phyloP scores from a whole-genome alignment of 2,113 vertebrate species.

The Porphyrio hochstetteri region DNA sequence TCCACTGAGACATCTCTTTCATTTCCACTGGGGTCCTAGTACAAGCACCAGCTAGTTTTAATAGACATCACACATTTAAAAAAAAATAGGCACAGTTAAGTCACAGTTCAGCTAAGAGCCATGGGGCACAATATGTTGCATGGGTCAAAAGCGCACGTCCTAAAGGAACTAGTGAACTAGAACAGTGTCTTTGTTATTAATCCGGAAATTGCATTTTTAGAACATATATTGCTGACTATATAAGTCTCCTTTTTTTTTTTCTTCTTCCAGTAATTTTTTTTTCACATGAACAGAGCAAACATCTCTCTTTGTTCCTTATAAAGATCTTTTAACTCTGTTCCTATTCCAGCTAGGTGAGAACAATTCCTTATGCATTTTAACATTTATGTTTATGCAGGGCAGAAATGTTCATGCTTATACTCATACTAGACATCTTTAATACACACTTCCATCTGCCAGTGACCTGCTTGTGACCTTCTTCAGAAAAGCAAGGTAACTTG shows the following conservation, averaged over 20 bases:
- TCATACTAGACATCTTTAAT: not conserved
- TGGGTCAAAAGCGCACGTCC: conserved; percentile 78
- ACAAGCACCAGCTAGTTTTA: conserved; percentile 72
- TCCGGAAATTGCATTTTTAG: conserved; percentile 86
- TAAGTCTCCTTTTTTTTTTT: conserved; percentile 59
- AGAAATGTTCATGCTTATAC: not conserved
- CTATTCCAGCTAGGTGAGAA: not conserved
- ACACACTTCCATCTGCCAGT: not conserved
- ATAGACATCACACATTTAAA: conserved; percentile 73
- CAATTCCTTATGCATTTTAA: conserved; percentile 13
- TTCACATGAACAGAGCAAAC: conserved; percentile 58
- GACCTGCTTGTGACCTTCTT: conserved; percentile 25
- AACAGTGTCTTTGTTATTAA: conserved; percentile 81
- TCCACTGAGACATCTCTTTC: conserved; percentile 65
- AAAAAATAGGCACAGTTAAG: conserved; percentile 74
- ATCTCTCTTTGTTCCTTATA: conserved; percentile 45
- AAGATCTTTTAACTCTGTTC: conserved; percentile 16
- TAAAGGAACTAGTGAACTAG: conserved; percentile 73
- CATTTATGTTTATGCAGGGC: conserved; percentile 3
- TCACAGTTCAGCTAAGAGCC: conserved; percentile 75
- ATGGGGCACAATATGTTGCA: conserved; percentile 82
- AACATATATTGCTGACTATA: conserved; percentile 77
- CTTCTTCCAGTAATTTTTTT: conserved; percentile 56
- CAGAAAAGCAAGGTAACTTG: conserved; percentile 40
- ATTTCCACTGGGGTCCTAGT: conserved; percentile 70